Conservation (phyloP, 2,797 vertebrate genomes). For the Microchirus variegatus region DNA sequence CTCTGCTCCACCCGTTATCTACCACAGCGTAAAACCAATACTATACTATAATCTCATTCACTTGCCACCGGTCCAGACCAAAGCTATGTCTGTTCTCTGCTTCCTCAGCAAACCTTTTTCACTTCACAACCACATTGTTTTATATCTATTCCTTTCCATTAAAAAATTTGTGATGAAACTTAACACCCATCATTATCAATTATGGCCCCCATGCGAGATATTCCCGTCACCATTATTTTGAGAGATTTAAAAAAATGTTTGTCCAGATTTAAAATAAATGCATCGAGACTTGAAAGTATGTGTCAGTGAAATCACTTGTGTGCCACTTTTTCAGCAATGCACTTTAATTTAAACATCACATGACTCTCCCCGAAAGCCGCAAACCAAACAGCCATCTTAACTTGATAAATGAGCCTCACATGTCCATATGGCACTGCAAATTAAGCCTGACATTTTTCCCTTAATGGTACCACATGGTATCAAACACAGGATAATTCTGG, state of each 20-base stretch:
- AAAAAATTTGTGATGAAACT: neutral
- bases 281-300: neutral
- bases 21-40: slow-evolving; percentile 72
- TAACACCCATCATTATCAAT: too few relatives aligned
- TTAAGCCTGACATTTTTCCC: slow-evolving; percentile 38
- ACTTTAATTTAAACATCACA: slow-evolving; percentile 34
- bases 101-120: slow-evolving; percentile 57
- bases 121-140: slow-evolving; percentile 14
- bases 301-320: slow-evolving; percentile 15
- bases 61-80: slow-evolving; percentile 63
- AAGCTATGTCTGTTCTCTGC: slow-evolving; percentile 69
- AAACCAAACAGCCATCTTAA: slow-evolving; percentile 33
- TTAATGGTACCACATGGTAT: slow-evolving; percentile 33
- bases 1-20: slow-evolving; percentile 75
- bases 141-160: slow-evolving; percentile 21
- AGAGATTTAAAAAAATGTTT: neutral
- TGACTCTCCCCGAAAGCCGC: slow-evolving; percentile 37
- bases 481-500: slow-evolving; percentile 28
- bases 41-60: slow-evolving; percentile 73
- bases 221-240: too few relatives aligned
- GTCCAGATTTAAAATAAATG: slow-evolving; percentile 1
- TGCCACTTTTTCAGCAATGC: slow-evolving; percentile 31
- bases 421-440: slow-evolving; percentile 42
- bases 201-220: too few relatives aligned
- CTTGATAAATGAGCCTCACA: slow-evolving; percentile 48